Evolutionary conservation across 2,888 invertebrate genomes (phyloP).

Genomic region (Leptopilina drosophilae): DNA sequence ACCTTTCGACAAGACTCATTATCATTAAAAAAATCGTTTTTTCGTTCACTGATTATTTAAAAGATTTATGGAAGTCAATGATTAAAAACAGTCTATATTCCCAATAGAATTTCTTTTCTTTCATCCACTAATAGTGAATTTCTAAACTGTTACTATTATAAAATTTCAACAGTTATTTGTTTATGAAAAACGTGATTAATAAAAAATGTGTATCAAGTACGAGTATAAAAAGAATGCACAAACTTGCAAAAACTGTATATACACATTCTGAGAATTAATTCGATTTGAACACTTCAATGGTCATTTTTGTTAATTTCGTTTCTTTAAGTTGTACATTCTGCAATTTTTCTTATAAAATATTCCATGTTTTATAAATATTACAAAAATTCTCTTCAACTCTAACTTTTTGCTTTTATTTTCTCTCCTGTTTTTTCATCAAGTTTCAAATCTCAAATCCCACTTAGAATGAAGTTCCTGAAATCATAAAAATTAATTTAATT

Average conservation of each 20-base stretch:
- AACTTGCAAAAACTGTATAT: conserved; percentile 3
- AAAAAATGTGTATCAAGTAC: neutral
- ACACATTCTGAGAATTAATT: conserved; percentile 32
- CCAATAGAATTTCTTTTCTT: neutral
- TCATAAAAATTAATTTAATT: neutral
- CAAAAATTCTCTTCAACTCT: neutral
- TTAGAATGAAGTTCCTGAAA: conserved; percentile 23
- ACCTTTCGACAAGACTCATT: conserved; percentile 18
- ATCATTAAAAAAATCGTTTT: neutral
- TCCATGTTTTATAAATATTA: conserved; percentile 15
- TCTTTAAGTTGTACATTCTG: conserved; percentile 33
- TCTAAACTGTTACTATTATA: conserved; percentile 20
- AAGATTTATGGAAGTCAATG: conserved; percentile 4
- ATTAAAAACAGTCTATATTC: neutral
- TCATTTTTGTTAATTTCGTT: neutral
- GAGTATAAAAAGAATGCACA: conserved; percentile 27
- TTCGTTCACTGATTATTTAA: neutral
- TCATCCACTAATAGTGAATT: neutral
- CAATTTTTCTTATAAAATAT: conserved; percentile 39
- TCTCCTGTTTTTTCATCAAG: neutral
- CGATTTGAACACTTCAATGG: neutral
- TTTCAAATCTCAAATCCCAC: neutral
- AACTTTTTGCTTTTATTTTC: neutral
- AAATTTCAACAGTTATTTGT: neutral
- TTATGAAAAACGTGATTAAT: neutral